These are phyloP conservation scores for Chrysolina americana DNA, from an alignment of 2,888 invertebrate genomes.

Conservation along the genomic window DNA sequence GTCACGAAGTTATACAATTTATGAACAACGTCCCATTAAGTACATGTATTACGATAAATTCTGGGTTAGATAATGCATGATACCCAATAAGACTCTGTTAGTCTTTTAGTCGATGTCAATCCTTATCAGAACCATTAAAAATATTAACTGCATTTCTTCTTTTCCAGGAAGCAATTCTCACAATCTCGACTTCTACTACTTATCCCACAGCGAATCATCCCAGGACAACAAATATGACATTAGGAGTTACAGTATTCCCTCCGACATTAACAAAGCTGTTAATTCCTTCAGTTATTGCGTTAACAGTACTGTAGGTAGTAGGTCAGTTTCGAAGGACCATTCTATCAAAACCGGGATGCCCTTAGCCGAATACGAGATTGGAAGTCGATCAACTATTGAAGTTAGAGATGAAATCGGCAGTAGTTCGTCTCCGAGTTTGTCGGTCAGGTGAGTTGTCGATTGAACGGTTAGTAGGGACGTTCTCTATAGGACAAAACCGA, in stretches of 20 bases:
- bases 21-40: no score
- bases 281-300: neutral
- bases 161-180: neutral
- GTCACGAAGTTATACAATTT: no score
- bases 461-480: no score
- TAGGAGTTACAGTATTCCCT: neutral
- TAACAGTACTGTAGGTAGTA: neutral
- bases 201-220: constrained; percentile 3
- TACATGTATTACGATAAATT: no score
- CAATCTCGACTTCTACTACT: neutral
- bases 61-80: no score
- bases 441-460: neutral
- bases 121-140: no score
- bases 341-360: neutral
- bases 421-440: neutral
- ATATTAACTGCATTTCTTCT: neutral
- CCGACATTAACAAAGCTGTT: neutral
- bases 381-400: neutral
- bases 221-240: neutral
- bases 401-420: neutral
- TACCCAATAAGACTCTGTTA: no score
- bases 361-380: neutral
- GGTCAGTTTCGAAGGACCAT: neutral
- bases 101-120: no score
- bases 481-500: no score